phyloP scores from a whole-genome alignment of 2,797 vertebrate species.

The Apogon hyalosoma region DNA sequence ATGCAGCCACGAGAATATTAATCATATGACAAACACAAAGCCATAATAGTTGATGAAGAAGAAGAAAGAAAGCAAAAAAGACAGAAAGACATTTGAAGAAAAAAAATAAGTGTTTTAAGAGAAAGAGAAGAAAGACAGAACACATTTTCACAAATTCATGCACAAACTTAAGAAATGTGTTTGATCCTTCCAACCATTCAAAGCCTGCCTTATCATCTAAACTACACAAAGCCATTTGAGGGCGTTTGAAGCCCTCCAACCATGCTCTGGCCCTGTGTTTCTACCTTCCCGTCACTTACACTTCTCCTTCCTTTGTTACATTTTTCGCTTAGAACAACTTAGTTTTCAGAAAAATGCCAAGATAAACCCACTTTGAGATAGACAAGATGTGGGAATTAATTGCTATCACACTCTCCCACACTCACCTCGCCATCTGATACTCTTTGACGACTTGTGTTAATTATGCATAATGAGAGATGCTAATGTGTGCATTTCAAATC shows the following conservation, averaged over 20 bases:
- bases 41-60: not conserved
- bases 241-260: not conserved
- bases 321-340: constrained; percentile 8
- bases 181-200: constrained; percentile 5
- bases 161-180: not conserved
- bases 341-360: not conserved
- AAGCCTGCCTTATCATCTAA: constrained; percentile 5
- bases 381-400: constrained; percentile 1
- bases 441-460: not conserved
- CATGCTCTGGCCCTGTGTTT: constrained; percentile 2
- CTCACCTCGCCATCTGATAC: not conserved
- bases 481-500: not conserved
- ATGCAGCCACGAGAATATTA: not conserved
- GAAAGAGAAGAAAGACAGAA: not conserved
- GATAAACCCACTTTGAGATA: not conserved
- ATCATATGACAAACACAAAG: not conserved
- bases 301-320: not conserved
- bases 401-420: no score
- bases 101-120: no score
- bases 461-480: not conserved
- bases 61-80: no score
- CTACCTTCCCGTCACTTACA: constrained; percentile 8
- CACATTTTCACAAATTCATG: not conserved
- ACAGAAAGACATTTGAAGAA: not conserved
- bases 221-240: constrained; percentile 2